Evolutionary conservation across 2,113 vertebrate species (phyloP).

Genomic region (Hydrolagus affinis): DNA sequence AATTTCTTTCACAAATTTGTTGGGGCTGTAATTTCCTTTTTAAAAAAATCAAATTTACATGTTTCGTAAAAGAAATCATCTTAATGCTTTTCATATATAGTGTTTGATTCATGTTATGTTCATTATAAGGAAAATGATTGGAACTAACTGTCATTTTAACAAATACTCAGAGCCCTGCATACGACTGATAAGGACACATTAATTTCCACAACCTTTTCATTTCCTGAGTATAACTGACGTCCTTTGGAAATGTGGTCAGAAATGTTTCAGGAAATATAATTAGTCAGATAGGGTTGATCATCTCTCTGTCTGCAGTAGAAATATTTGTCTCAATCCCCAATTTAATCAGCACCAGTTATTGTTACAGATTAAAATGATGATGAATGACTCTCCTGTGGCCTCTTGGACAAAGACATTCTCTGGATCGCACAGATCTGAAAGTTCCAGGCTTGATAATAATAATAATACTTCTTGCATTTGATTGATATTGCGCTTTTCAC

Average conservation of each 20-base stretch:
- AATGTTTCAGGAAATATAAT: background rate
- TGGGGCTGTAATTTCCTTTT: background rate
- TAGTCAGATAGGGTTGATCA: background rate
- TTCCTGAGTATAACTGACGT: background rate
- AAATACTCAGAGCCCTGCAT: background rate
- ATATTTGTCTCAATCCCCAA: background rate
- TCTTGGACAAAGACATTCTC: too few relatives aligned
- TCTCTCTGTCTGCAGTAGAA: background rate
- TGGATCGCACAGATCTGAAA: background rate
- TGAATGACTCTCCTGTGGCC: too few relatives aligned
- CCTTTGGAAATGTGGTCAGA: background rate
- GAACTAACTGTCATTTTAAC: slow-evolving; percentile 10
- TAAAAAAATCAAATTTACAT: background rate
- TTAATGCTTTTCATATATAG: background rate
- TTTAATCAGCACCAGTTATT: background rate
- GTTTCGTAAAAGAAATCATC: background rate
- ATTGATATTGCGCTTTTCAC: too few relatives aligned
- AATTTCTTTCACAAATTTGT: background rate
- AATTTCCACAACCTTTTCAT: background rate
- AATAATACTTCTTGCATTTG: too few relatives aligned
- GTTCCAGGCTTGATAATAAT: background rate
- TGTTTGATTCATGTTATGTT: background rate
- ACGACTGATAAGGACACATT: background rate
- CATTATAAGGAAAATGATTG: background rate
- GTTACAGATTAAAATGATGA: too few relatives aligned